Base-by-base conservation (phyloP, 2,113 vertebrate species). In the Plecturocebus donacophilus region DNA sequence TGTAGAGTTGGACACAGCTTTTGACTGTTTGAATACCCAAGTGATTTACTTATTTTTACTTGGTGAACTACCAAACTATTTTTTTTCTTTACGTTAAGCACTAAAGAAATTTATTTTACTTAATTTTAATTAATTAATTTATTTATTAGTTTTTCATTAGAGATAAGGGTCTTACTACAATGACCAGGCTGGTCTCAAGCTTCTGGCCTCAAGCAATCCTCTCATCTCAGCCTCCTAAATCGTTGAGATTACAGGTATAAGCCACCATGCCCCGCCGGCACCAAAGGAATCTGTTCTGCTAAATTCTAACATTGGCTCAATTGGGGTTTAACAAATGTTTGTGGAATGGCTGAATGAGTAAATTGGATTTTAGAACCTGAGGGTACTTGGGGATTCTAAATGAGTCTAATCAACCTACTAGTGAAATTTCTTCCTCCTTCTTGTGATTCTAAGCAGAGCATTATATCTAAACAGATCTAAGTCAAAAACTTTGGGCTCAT, bases 251-350 rank as follows among this genome's bases (percentile, higher is more conserved):
- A 64, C 61, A 64, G 61, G 61, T 27, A 64, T 14, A 64, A 64
- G 11, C 27, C 61, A 64, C 27, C 27, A 64, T 64, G 12, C 61
- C 5, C 27, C 30, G 61, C 61, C 27, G 32, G 61, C 38, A 38
- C 38, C 70, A 47, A 81, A 68, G 82, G 95, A 83, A 76, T 76
- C 73, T 49, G 38, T 93, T 49, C 79, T 77, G 38, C 27, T 76
- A 19, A 38, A 85, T 97, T 92, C 79, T 79, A 75, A 94, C 16
- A 56, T 3, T 81, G 70, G 64, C 19, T 87, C 49, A 87, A 87
- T 42, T 85, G 27, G n/a, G 17, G 52, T 58, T 97, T 96, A 94
- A 71, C 42, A 32, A 86, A 82, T 82, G 32, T 91, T 58, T 94
- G 52, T 87, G 38, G 73, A 89, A 79, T 23, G 76, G 23, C 13